Conservation (phyloP, 2,113 vertebrate species). For the Gymnorhina tibicen region DNA sequence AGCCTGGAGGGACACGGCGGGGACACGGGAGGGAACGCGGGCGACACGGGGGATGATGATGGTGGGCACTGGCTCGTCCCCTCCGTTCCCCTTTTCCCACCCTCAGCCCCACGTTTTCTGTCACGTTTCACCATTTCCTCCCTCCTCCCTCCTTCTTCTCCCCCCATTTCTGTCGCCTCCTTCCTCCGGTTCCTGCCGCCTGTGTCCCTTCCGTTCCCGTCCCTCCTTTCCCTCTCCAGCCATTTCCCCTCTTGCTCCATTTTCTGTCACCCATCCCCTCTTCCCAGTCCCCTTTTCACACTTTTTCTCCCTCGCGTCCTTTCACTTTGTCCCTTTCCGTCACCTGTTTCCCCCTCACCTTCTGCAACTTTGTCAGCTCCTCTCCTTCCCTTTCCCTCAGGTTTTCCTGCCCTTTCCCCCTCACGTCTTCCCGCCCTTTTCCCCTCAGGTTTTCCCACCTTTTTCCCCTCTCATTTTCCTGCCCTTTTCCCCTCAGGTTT, state of each 20-base stretch:
- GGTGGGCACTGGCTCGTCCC: neutral
- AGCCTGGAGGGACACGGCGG: neutral
- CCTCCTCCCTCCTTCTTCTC: too few relatives aligned
- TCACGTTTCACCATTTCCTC: neutral
- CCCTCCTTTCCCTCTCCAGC: neutral
- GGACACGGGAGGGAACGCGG: neutral
- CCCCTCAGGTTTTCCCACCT: too few relatives aligned
- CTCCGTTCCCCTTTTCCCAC: neutral
- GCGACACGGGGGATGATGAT: too few relatives aligned
- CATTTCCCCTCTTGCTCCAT: neutral
- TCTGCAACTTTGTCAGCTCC: neutral
- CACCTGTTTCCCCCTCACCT: neutral
- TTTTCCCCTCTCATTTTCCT: neutral
- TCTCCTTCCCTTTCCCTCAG: neutral
- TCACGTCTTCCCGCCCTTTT: rapidly evolving
- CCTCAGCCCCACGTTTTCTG: neutral
- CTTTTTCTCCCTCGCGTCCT: too few relatives aligned
- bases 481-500: neutral
- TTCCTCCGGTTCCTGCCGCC: neutral
- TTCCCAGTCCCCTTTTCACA: neutral
- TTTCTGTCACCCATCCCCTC: neutral
- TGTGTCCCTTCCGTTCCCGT: neutral
- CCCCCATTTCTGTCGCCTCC: neutral
- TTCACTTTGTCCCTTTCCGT: neutral
- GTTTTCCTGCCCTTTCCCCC: neutral